Evolutionary conservation across 2,113 vertebrate genomes (phyloP), one percentile per base, ranked within the genome.

Genomic region (Hippocampus guttulatus): DNA sequence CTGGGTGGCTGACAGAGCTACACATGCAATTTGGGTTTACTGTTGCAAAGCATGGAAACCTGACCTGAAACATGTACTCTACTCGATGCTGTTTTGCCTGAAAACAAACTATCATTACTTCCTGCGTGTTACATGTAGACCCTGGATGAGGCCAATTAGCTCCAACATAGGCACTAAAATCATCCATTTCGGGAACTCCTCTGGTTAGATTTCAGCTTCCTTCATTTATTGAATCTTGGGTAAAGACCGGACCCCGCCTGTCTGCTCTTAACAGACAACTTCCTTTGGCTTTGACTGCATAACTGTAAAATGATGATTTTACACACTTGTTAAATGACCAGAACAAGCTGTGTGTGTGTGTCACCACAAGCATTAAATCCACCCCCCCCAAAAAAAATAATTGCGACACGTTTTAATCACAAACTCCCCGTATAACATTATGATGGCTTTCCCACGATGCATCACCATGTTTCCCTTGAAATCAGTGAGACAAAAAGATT

Each of bases 381-480:
- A 8, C 9, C 12, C 55, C 23, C 55, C 30, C 3, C 4, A 33
- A 33, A 58, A 27, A 58, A 12, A 10, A n/a, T n/a, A 8, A 20
- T 51, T 5, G 20, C 16, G 1, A 18, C 5, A 4, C 47, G 2
- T 51, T 20, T 51, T 7, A 51, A 51, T 16, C 47, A 51, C 47
- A 51, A 45, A 45, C 25, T 25, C 23, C 12, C n/a, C 25, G 10
- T 12, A 3, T 3, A 57, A 23, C 2, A 20, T 21, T 10, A 8
- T 63, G 8, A 8, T 63, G 8, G 40, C 40, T 38, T 63, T 38
- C 33, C 60, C 3, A 6, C 16, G 0, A 63, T 70, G 70, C 43
- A 72, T 73, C 81, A 77, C 33, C 21, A 23, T 11, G 21, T 45
- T 43, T 43, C 62, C 18, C 21, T 41, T n/a, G 38, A 64, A 43